Evolutionary conservation across 2,888 invertebrate species (phyloP).

Genomic region (Fragum whitleyi): DNA sequence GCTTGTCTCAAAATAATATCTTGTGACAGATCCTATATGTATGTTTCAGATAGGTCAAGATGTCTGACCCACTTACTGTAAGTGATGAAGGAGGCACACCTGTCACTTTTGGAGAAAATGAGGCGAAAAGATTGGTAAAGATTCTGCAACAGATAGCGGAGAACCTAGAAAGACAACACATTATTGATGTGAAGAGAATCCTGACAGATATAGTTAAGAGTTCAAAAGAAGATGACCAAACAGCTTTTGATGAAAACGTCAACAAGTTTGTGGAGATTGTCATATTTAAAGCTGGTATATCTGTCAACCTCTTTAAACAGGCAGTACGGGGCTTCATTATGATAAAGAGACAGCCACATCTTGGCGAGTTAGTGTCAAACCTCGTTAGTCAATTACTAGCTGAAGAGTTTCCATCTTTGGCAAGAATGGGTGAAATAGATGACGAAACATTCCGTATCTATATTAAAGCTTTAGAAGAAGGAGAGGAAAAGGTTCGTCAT

Average conservation of each 20-base stretch:
- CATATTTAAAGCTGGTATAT: slow-evolving; percentile 19
- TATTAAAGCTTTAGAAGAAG: background rate
- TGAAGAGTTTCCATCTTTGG: slow-evolving; percentile 5
- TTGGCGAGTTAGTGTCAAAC: background rate
- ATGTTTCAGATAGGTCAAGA: too few species aligned
- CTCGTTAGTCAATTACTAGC: background rate
- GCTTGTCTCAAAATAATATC: too few species aligned
- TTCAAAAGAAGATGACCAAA: background rate
- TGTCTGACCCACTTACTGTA: background rate
- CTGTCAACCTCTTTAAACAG: slow-evolving; percentile 8
- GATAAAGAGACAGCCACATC: background rate
- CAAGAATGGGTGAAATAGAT: slow-evolving; percentile 2
- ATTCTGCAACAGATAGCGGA: slow-evolving; percentile 9
- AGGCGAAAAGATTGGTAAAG: background rate
- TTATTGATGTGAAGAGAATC: background rate
- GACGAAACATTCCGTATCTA: slow-evolving; percentile 6
- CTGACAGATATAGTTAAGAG: background rate
- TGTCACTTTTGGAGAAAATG: background rate
- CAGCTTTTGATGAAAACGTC: background rate
- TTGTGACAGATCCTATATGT: too few species aligned
- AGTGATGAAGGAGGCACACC: too few species aligned
- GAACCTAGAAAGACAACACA: background rate
- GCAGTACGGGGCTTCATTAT: slow-evolving; percentile 12
- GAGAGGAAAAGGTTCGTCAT: slow-evolving; percentile 4
- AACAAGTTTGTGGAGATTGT: slow-evolving; percentile 1